phyloP scores from a whole-genome alignment of 1,140 invertebrate species.

The Papilio aristodemus region DNA sequence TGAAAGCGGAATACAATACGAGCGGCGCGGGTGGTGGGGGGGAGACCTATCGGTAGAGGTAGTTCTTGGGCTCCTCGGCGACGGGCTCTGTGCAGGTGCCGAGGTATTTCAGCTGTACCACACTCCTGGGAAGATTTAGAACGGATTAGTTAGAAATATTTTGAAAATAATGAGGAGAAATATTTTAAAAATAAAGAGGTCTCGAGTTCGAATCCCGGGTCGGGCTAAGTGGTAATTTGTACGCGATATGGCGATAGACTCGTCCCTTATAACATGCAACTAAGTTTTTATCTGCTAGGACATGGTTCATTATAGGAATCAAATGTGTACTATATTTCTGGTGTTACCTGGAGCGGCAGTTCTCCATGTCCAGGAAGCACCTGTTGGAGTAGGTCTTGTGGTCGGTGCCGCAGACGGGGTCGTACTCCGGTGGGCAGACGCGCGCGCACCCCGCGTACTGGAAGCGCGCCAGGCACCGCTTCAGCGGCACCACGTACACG shows the following conservation, averaged over 20 bases:
- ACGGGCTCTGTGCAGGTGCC: constrained; percentile 77
- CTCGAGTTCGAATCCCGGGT: no score
- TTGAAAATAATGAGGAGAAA: no score
- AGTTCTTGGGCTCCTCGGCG: constrained; percentile 78
- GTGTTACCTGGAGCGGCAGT: constrained; percentile 87
- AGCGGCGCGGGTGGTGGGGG: no score
- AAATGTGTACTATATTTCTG: no score
- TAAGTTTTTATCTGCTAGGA: no score
- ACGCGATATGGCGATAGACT: no score
- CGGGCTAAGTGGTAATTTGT: no score
- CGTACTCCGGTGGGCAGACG: constrained; percentile 91
- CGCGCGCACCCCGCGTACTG: constrained; percentile 91
- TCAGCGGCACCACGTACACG: constrained; percentile 92
- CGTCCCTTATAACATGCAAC: no score
- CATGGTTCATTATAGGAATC: no score
- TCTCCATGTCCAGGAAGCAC: constrained; percentile 95
- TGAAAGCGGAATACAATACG: constrained; percentile 46
- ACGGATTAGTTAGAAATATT: neutral
- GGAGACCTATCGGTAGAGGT: constrained; percentile 72
- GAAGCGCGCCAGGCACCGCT: constrained; percentile 90
- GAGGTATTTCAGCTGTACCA: constrained; percentile 70
- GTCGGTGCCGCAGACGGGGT: constrained; percentile 94
- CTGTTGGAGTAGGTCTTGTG: constrained; percentile 94
- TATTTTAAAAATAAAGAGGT: no score
- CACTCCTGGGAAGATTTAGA: constrained; percentile 63